Evolutionary conservation across 2,888 invertebrate species (phyloP), one percentile per base, ranked within the genome.

Genomic region (Machimus atricapillus): DNA sequence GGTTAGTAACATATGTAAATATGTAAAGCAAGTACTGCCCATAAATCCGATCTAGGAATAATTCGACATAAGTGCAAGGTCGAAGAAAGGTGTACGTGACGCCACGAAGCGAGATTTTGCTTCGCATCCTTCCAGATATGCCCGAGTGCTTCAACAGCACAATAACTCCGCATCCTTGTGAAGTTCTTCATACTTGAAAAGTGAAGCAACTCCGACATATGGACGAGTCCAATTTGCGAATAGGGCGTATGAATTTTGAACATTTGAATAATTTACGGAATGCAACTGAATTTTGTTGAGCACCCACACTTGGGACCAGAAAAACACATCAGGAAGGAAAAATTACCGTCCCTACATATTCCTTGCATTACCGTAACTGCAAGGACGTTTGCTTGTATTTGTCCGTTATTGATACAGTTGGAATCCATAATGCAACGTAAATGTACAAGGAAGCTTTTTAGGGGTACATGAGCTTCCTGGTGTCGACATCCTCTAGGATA

Each of bases 401-500:
- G 34, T 14, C 37, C 27, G 34, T 76, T 76, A 34, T 27, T 76
- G 52, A 66, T 23, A 23, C 66, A 66, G 66, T 66, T 23, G 66
- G 27, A 34, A 52, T 46, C 52, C 16, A 76, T 76, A 76, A 27
- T 37, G 76, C 37, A 76, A 37, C 66, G 27, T 52, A 66, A 66
- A 23, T 66, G 27, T n/a, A 31, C 52, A 40, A 37, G 31, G 81
- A 81, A 81, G 56, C 52, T 56, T 81, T 81, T n/a, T 27, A 27
- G 34, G 27, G 82, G n/a, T 12, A 66, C 16, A 81, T 46, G 66
- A 37, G 37, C 58, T 66, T 82, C 82, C 19, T 76, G 76, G 58
- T 56, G 58, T 58, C 37, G 82, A 82, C 23, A 52, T 82, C 82
- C 82, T 82, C 37, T 82, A 82, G 58, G 58, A 82, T 58, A 82